Conservation (phyloP, 35 echinoderm and acorn worm genomes). For the Lytechinus variegatus region DNA sequence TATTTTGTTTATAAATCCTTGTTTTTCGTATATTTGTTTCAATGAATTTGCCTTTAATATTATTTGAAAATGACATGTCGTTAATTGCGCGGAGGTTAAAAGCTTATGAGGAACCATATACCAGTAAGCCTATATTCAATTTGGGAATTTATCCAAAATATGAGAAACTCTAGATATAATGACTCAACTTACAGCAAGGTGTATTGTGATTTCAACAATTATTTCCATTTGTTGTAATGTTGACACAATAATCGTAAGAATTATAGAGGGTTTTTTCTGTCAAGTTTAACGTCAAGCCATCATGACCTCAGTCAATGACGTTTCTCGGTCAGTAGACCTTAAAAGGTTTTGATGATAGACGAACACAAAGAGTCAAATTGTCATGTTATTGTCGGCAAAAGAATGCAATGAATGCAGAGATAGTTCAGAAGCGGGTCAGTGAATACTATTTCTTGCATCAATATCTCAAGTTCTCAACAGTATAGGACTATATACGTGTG, state of each 20-base stretch:
- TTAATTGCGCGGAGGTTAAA: no score
- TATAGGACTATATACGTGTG: neutral
- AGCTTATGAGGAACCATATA: no score
- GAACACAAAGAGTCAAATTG: neutral
- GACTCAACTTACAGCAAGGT: no score
- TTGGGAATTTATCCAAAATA: no score
- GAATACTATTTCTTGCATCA: neutral
- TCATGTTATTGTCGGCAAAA: slow-evolving; percentile 4
- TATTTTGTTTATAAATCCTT: no score
- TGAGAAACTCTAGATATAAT: no score
- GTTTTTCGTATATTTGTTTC: no score
- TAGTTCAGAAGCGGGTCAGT: neutral
- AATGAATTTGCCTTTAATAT: no score
- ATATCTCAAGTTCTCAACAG: neutral
- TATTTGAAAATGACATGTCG: no score
- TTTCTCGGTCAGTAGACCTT: neutral
- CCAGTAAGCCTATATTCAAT: no score
- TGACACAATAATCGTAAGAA: neutral
- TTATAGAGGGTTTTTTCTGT: neutral
- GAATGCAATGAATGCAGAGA: neutral
- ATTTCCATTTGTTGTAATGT: neutral
- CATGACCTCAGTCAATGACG: neutral
- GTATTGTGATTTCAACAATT: no score
- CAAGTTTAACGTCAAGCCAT: neutral
- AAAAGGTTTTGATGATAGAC: neutral